Evolutionary conservation across 2,888 invertebrate species (phyloP).

Genomic region (Julus scandinavius): DNA sequence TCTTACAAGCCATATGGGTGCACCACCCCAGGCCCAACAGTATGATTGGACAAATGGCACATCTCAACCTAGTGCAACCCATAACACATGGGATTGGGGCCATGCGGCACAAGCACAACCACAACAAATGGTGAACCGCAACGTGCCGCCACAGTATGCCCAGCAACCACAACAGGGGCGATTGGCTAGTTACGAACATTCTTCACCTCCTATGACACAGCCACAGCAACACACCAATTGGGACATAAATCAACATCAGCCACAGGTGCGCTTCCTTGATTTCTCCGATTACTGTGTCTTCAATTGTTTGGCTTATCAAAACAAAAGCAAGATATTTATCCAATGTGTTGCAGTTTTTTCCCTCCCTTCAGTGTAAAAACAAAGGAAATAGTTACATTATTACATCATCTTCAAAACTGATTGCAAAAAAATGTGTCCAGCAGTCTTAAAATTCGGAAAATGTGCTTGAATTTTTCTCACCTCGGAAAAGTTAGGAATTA

Average conservation of each 20-base stretch:
- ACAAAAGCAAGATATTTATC: too few relatives aligned
- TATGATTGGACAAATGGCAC: conserved; percentile 49
- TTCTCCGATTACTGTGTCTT: background rate
- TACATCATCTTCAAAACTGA: too few relatives aligned
- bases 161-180: conserved; percentile 2
- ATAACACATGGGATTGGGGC: background rate
- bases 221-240: conserved; percentile 29
- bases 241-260: background rate
- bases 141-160: background rate
- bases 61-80: background rate
- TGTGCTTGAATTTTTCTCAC: too few relatives aligned
- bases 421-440: too few relatives aligned
- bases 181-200: background rate
- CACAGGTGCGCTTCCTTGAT: background rate
- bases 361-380: too few relatives aligned
- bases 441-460: too few relatives aligned
- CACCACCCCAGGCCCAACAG: conserved; percentile 14
- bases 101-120: background rate
- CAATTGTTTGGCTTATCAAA: too few relatives aligned
- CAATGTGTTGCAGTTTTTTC: too few relatives aligned
- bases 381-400: too few relatives aligned
- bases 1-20: conserved; percentile 42
- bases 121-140: background rate
- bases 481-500: too few relatives aligned
- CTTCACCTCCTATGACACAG: background rate